Evolutionary conservation across 2,113 vertebrate genomes (phyloP).

Genomic region (Myiopsitta monachus): DNA sequence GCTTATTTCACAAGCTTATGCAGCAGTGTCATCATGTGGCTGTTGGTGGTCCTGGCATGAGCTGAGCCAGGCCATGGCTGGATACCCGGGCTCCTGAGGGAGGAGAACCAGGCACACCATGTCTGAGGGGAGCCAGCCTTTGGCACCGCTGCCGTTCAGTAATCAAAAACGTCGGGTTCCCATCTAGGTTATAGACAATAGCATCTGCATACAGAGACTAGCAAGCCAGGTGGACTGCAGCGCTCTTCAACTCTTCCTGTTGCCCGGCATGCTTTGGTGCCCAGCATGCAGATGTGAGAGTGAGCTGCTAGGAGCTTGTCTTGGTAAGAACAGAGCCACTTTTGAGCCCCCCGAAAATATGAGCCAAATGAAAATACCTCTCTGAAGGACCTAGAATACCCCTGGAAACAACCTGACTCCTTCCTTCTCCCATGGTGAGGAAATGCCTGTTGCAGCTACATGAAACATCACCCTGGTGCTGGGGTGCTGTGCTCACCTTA

Average conservation of each 20-base stretch:
- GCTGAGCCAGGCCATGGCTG: neutral
- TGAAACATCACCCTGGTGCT: accelerated
- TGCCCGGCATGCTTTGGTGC: neutral
- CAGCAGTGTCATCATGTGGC: neutral
- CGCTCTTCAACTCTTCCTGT: accelerated
- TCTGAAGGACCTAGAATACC: neutral
- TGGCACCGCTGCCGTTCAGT: accelerated
- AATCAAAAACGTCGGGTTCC: accelerated
- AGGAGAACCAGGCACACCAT: neutral
- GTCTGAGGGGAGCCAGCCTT: neutral
- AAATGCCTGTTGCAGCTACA: neutral
- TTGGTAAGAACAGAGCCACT: neutral
- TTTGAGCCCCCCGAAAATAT: neutral
- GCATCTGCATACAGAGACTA: neutral
- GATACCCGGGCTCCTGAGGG: neutral
- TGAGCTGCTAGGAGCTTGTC: neutral
- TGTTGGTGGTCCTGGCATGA: accelerated
- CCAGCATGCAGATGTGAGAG: accelerated
- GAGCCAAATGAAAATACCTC: neutral
- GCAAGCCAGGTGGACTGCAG: neutral
- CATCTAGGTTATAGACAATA: neutral
- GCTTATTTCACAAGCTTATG: neutral
- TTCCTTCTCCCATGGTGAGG: neutral
- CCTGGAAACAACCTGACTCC: neutral
- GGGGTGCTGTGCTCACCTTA: neutral